phyloP scores from a whole-genome alignment of 2,113 vertebrate genomes.

The Gorilla gorilla region DNA sequence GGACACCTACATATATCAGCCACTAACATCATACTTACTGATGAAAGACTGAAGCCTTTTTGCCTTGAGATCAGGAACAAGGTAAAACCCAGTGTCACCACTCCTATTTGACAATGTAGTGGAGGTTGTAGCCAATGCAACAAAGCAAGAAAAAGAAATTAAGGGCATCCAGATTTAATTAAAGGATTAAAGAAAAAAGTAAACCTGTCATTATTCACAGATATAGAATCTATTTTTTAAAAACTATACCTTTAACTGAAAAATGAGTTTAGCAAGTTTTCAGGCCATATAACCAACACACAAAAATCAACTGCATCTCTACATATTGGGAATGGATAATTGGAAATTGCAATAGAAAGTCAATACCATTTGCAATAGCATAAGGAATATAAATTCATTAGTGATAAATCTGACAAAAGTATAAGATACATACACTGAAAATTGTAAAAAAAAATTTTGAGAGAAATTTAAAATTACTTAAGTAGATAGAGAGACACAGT shows the following conservation, averaged over 20 bases:
- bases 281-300: not conserved
- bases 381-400: not conserved
- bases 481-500: not conserved
- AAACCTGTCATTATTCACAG: not conserved
- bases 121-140: not conserved
- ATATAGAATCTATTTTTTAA: not conserved
- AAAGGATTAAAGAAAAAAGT: not conserved
- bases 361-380: not conserved
- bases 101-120: not conserved
- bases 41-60: not conserved
- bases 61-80: not conserved
- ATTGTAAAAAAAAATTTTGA: not conserved
- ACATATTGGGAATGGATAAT: not conserved
- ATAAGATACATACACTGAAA: not conserved
- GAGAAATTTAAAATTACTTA: not conserved
- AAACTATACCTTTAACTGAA: not conserved
- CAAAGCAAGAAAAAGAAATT: not conserved
- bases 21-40: not conserved
- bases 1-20: not conserved
- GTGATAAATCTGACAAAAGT: not conserved
- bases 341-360: not conserved
- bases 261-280: not conserved
- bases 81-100: not conserved
- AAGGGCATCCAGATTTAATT: not conserved
- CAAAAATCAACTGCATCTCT: not conserved